These are phyloP conservation scores for Archocentrus centrarchus DNA, from an alignment of 2,113 vertebrate genomes.

Conservation along the genomic window DNA sequence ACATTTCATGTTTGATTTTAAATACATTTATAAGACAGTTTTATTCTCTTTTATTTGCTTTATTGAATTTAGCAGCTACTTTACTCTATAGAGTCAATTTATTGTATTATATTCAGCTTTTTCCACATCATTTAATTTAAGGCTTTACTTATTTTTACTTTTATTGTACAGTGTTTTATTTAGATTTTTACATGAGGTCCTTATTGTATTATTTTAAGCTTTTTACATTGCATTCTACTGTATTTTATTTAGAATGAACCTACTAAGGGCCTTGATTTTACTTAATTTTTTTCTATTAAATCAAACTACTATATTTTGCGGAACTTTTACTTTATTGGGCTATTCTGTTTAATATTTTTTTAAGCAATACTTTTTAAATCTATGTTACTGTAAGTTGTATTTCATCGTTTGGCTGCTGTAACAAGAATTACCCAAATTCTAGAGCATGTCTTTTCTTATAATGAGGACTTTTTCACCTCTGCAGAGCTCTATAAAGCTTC, in stretches of 20 bases:
- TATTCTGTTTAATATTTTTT: too few species aligned
- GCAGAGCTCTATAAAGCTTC: too few species aligned
- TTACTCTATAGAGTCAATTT: neutral
- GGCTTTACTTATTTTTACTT: neutral
- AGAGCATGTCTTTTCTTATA: too few species aligned
- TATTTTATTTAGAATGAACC: neutral
- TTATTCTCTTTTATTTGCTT: neutral
- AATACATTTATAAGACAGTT: neutral
- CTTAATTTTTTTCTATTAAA: neutral
- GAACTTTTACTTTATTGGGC: neutral
- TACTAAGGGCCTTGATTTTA: neutral
- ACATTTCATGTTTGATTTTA: neutral
- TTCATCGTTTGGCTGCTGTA: too few species aligned
- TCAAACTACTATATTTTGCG: neutral
- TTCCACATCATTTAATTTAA: neutral
- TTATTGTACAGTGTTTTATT: too few species aligned
- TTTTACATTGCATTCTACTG: neutral
- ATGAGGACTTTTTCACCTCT: too few species aligned
- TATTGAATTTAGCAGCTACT: neutral
- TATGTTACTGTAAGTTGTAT: too few species aligned
- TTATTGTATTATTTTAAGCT: neutral
- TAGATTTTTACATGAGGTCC: too few species aligned
- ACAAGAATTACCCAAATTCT: too few species aligned
- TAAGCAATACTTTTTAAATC: too few species aligned
- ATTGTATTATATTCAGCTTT: neutral